These are phyloP conservation scores for Halotydeus destructor DNA, from an alignment of 1,140 invertebrate genomes.

Conservation along the genomic window DNA sequence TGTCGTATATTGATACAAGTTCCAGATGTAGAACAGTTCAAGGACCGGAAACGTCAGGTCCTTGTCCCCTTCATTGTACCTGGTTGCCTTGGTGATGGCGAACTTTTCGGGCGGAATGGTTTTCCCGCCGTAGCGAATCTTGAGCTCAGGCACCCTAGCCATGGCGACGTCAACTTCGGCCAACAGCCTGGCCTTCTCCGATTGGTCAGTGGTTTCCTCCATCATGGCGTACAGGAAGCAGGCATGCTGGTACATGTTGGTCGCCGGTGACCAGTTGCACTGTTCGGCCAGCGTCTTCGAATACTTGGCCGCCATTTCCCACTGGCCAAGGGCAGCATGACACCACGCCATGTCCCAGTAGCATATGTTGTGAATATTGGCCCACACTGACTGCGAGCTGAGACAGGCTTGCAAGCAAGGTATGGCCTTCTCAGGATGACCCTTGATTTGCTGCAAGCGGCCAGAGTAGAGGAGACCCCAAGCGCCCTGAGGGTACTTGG, in stretches of 20 bases:
- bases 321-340: conserved; percentile 47
- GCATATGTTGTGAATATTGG: conserved; percentile 81
- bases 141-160: conserved; percentile 38
- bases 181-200: conserved; percentile 16
- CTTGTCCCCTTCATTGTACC: conserved; percentile 50
- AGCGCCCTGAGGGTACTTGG: too few species aligned
- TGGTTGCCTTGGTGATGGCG: conserved; percentile 54
- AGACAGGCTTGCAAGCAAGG: too few species aligned
- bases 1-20: conserved; percentile 62
- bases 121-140: conserved; percentile 81
- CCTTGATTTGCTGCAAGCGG: too few species aligned
- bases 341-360: conserved; percentile 91
- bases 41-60: conserved; percentile 27
- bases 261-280: conserved; percentile 72
- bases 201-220: conserved; percentile 22
- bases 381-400: conserved; percentile 62
- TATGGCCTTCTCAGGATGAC: too few species aligned
- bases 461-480: too few species aligned
- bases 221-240: conserved; percentile 40
- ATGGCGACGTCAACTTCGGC: conserved; percentile 30
- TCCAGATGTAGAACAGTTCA: conserved; percentile 84
- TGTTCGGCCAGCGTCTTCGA: conserved; percentile 45
- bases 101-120: conserved; percentile 96
- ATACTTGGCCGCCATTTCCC: conserved; percentile 47
- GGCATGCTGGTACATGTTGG: conserved; percentile 73